Evolutionary conservation across 2,888 invertebrate genomes (phyloP), one percentile per base, ranked within the genome.

Genomic region (Uropetala carovei): DNA sequence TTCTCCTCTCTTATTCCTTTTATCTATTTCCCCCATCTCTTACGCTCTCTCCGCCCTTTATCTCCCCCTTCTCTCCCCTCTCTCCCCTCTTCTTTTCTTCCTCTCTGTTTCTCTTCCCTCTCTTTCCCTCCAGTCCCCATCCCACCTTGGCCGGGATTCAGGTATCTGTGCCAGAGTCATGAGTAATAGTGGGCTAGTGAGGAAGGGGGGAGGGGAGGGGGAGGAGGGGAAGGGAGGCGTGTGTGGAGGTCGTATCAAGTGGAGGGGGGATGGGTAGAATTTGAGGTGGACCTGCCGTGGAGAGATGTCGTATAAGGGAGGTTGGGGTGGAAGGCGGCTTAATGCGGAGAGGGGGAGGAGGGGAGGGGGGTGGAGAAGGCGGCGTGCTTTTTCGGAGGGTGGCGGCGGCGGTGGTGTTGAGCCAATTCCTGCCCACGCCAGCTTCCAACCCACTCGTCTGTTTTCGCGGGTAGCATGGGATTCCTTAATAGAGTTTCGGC

Each of bases 141-240:
- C 56, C 89, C 64, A 43, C 64, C 56, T 89, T 89, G 89, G 89
- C 89, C 64, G 64, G 43, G 64, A 64, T 89, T 89, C 89, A 89
- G 89, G 16, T 13, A 64, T 64, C 64, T 64, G 89, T 89, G 89
- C 89, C 89, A 89, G 89, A 89, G 43, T 89, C 64, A 10, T 86
- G 22, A 57, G 58, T 16, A 30, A 10, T 9, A n/a, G 30, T 22
- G 30, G 59, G 86, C 43, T 43, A 43, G 43, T 43, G 43, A 14
- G 14, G 81, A 16, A 5, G 43, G 43, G 1, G 43, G 1, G 43
- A 13, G 10, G n/a, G 22, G n/a, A 18, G 22, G 10, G 68, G 9
- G 68, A 8, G 14, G n/a, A 43, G 43, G 11, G 14, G 81, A 16
- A 5, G 43, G 43, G 1, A 5, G 1, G 43, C 5, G 43, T 18